A percentile compares a stretch with the other conserved stretches of the same genome.
phyloP scores from a whole-genome alignment of 2,797 vertebrate species.

The Phrynocephalus vlangalii region DNA sequence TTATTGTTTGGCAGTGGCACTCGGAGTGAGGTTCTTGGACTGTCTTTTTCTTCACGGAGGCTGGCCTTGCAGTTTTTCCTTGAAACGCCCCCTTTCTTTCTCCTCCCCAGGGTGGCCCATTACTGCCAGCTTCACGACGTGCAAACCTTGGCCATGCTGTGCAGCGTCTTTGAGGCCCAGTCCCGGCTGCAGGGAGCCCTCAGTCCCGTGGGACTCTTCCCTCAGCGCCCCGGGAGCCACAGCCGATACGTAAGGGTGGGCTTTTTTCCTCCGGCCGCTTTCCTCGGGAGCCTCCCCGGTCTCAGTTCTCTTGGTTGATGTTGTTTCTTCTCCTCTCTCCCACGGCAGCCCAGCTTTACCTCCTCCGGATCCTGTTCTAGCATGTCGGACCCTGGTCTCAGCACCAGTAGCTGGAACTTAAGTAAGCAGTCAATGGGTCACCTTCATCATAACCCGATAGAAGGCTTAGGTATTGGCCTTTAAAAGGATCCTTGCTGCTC shows the following conservation, averaged over 20 bases:
- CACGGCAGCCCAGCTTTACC: slow-evolving; percentile 89
- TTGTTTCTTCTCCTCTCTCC: slow-evolving; percentile 45
- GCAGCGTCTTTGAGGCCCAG: slow-evolving; percentile 91
- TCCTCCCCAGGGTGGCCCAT: slow-evolving; percentile 86
- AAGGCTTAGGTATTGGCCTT: no score
- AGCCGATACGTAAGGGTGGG: slow-evolving; percentile 86
- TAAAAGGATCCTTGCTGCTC: no score
- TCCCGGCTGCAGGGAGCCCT: slow-evolving; percentile 83
- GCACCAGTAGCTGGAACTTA: slow-evolving; percentile 84
- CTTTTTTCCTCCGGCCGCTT: accelerated
- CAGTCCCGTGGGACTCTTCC: slow-evolving; percentile 80
- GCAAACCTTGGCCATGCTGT: slow-evolving; percentile 96
- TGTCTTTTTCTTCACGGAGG: no score
- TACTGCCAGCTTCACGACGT: slow-evolving; percentile 95
- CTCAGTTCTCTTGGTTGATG: background rate
- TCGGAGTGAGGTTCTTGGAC: no score
- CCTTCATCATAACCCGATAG: no score
- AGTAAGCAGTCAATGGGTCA: slow-evolving; percentile 74
- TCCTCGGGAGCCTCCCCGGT: accelerated
- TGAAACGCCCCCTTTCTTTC: background rate
- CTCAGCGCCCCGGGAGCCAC: slow-evolving; percentile 80
- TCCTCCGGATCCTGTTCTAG: slow-evolving; percentile 96
- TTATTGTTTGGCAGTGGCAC: no score
- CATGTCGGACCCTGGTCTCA: slow-evolving; percentile 89
- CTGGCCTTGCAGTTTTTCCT: background rate